These are phyloP conservation scores for Amitus sp. DNA, from an alignment of 2,888 invertebrate genomes.

Conservation along the genomic window DNA sequence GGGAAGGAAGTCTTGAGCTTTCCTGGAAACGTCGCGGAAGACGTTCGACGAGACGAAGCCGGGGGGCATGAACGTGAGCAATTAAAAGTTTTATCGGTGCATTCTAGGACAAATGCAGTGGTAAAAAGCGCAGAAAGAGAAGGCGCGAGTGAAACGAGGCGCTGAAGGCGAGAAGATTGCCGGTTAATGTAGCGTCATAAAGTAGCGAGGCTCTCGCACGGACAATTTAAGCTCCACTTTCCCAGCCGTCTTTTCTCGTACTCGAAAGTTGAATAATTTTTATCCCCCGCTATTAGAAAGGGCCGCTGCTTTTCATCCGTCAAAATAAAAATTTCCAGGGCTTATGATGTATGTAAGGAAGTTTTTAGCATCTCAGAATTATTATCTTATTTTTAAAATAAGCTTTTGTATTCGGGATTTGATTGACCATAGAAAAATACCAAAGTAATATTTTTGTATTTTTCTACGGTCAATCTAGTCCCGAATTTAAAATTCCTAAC, in stretches of 20 bases:
- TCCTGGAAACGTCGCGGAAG: constrained; percentile 7
- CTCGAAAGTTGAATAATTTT: constrained; percentile 8
- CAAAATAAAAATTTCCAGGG: no score
- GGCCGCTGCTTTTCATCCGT: neutral
- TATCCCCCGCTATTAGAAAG: neutral
- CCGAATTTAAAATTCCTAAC: no score
- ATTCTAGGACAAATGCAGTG: constrained; percentile 14
- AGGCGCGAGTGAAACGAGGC: constrained; percentile 24
- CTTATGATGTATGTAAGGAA: no score
- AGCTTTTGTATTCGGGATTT: no score
- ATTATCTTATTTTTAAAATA: no score
- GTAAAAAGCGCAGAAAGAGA: constrained; percentile 16
- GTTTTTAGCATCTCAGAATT: no score
- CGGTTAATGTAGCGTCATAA: constrained; percentile 56
- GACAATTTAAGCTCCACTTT: constrained; percentile 8
- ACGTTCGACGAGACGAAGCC: constrained; percentile 13
- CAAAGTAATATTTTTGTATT: no score
- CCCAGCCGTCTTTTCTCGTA: constrained; percentile 6
- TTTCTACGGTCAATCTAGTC: no score
- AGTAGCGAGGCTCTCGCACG: constrained; percentile 40
- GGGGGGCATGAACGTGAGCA: constrained; percentile 43
- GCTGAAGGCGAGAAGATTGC: constrained; percentile 49
- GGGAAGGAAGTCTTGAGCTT: neutral
- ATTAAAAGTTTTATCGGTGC: constrained; percentile 61
- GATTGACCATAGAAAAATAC: no score